These are phyloP conservation scores for Macrocentrus cingulum DNA, from an alignment of 1,140 invertebrate genomes.

Conservation along the genomic window DNA sequence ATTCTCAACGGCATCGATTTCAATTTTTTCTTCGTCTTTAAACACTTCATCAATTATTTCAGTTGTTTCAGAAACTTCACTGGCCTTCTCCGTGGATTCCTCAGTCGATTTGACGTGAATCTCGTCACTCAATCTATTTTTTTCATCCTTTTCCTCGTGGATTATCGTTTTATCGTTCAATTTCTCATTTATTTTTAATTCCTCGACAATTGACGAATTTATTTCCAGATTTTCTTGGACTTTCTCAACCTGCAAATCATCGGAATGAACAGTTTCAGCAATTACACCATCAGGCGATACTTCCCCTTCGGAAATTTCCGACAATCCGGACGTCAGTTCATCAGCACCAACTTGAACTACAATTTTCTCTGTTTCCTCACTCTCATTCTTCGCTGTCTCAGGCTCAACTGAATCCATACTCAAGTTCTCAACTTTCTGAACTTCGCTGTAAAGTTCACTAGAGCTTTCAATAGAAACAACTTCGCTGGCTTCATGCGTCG, in stretches of 20 bases:
- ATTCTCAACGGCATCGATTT: background rate
- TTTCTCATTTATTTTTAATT: slow-evolving; percentile 6
- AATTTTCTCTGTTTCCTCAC: slow-evolving; percentile 25
- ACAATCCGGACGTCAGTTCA: no score
- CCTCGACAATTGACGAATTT: background rate
- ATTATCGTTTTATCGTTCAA: background rate
- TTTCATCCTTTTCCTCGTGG: background rate
- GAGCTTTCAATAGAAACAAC: slow-evolving; percentile 49
- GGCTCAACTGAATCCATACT: slow-evolving; percentile 42
- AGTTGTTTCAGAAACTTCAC: no score
- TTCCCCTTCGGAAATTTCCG: background rate
- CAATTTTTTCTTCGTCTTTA: background rate
- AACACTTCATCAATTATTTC: background rate
- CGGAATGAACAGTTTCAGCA: no score
- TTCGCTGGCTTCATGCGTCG: slow-evolving; percentile 49
- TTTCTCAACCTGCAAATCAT: no score
- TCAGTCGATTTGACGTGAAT: no score
- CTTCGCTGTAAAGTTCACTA: slow-evolving; percentile 58
- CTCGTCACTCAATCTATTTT: no score
- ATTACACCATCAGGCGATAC: background rate
- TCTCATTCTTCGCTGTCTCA: slow-evolving; percentile 37
- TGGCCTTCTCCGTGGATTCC: no score
- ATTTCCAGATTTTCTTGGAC: background rate
- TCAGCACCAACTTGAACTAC: slow-evolving; percentile 16
- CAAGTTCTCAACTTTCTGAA: slow-evolving; percentile 45